Evolutionary conservation across 2,888 invertebrate species (phyloP).

Genomic region (Yponomeuta evonymella): DNA sequence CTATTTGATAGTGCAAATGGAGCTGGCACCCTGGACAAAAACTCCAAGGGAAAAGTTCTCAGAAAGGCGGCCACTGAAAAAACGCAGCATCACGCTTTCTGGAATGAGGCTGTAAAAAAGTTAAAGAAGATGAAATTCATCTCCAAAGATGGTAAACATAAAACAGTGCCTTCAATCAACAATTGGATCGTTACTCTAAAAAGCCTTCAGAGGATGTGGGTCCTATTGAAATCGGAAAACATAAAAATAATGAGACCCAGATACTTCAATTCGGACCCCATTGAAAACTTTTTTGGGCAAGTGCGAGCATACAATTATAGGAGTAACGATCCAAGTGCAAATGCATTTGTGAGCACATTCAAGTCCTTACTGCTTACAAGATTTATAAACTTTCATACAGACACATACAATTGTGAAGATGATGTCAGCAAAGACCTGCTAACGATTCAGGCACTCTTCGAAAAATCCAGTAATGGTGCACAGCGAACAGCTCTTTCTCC

Average conservation of each 20-base stretch:
- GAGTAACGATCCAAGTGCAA: conserved; percentile 25
- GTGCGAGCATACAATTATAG: conserved; percentile 29
- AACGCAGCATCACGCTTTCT: no score
- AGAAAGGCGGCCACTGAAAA: no score
- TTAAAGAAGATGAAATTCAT: no score
- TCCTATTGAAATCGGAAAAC: background rate
- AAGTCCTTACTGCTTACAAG: no score
- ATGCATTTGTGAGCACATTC: conserved; percentile 21
- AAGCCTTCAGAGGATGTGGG: conserved; percentile 9
- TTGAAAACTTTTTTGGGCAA: conserved; percentile 29
- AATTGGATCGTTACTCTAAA: conserved; percentile 14
- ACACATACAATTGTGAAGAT: no score
- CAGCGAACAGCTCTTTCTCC: background rate
- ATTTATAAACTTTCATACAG: no score
- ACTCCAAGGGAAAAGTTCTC: no score
- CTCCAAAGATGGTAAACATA: no score
- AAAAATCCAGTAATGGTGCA: background rate
- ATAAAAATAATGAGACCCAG: conserved; percentile 1
- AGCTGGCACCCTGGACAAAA: no score
- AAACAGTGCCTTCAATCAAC: background rate
- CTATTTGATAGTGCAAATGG: no score
- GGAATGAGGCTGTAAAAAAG: no score
- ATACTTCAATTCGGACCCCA: conserved; percentile 14
- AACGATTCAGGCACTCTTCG: background rate
- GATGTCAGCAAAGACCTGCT: no score